Percentiles rank a stretch among this genome's conserved stretches.
These are phyloP conservation scores for Zoanthus solanderi DNA, from an alignment of 92 coral and sea anemone species.

Conservation along the genomic window DNA sequence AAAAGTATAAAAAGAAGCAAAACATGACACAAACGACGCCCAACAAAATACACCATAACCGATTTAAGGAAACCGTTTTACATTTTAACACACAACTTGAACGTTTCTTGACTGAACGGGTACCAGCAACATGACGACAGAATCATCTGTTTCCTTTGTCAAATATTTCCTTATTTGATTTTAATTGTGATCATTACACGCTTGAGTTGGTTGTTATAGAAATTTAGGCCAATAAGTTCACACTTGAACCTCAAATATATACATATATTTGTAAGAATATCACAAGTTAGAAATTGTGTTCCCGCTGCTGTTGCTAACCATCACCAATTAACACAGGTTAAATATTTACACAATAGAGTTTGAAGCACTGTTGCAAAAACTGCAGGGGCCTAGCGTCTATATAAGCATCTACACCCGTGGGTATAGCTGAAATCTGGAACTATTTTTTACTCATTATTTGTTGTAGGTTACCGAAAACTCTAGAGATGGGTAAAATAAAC, in stretches of 20 bases:
- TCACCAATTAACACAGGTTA: too few relatives aligned
- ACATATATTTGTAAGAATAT: neutral
- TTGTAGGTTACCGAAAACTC: too few relatives aligned
- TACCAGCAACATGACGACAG: constrained; percentile 40
- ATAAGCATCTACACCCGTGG: too few relatives aligned
- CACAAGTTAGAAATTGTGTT: neutral
- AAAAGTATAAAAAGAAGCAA: neutral
- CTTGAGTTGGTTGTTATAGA: neutral
- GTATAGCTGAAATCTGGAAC: too few relatives aligned
- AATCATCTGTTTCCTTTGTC: neutral
- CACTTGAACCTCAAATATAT: neutral
- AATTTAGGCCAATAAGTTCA: neutral
- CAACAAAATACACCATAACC: constrained; percentile 9
- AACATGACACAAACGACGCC: constrained; percentile 14
- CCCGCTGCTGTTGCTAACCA: neutral
- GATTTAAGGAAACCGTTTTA: neutral
- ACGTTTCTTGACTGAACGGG: constrained; percentile 12
- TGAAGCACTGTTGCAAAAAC: too few relatives aligned
- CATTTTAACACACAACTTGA: neutral
- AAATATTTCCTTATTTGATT: constrained; percentile 7
- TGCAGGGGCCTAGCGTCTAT: too few relatives aligned
- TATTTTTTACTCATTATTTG: too few relatives aligned
- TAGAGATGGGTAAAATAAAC: too few relatives aligned
- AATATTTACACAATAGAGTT: too few relatives aligned
- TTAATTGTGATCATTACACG: neutral